These are phyloP conservation scores for Caenorhabditis plicata DNA, from an alignment of 2,888 invertebrate species.

Conservation along the genomic window DNA sequence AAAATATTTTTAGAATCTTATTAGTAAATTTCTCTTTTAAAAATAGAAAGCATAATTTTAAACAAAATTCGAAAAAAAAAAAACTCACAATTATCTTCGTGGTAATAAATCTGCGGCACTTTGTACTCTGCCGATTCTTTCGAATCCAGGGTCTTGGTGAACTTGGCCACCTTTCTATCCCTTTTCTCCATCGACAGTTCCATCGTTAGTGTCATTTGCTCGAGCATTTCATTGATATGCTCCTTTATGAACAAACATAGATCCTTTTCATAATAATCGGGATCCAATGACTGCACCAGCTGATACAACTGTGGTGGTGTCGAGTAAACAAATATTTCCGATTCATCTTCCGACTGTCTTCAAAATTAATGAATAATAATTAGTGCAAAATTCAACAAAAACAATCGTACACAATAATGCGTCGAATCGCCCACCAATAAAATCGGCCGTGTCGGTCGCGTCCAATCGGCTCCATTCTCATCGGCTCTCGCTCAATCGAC, in stretches of 20 bases:
- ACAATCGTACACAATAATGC: constrained; percentile 84
- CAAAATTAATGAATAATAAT: background rate
- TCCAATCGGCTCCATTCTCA: constrained; percentile 89
- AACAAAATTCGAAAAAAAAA: constrained; percentile 3
- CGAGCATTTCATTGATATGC: constrained; percentile 42
- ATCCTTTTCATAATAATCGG: constrained; percentile 40
- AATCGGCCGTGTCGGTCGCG: constrained; percentile 93
- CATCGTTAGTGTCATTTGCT: constrained; percentile 51
- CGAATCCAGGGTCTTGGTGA: background rate
- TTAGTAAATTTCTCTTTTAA: background rate
- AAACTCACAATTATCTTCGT: constrained; percentile 32
- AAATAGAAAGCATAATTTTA: background rate
- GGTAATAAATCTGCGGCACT: constrained; percentile 14
- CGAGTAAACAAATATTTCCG: constrained; percentile 82
- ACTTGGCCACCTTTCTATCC: too few species aligned
- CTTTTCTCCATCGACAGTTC: constrained; percentile 50
- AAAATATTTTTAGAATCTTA: too few species aligned
- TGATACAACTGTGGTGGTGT: constrained; percentile 79
- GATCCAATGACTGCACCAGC: constrained; percentile 67
- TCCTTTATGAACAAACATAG: constrained; percentile 39
- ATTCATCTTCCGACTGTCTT: constrained; percentile 68
- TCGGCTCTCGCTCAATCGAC: constrained; percentile 80
- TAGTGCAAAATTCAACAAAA: background rate
- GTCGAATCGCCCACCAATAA: constrained; percentile 91
- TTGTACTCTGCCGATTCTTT: constrained; percentile 2